phyloP scores from a whole-genome alignment of 2,888 invertebrate genomes.

The Ryuthela nishihirai region DNA sequence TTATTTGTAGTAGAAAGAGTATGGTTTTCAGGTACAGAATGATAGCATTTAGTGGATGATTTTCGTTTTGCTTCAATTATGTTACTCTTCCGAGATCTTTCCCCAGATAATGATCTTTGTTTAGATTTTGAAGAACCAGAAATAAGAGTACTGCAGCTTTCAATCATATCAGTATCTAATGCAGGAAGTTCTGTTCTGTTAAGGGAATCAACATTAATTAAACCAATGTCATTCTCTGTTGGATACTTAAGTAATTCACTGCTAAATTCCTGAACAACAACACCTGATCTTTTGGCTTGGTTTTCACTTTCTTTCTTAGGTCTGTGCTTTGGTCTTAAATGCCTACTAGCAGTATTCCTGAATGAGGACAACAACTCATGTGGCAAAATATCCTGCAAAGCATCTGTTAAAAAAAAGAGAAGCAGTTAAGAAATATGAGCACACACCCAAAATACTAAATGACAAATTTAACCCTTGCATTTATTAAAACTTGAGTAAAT shows the following conservation, averaged over 20 bases:
- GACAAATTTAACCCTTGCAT: no score
- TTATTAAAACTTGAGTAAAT: no score
- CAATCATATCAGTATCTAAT: conserved; percentile 7
- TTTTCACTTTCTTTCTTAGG: conserved; percentile 20
- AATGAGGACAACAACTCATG: conserved; percentile 21
- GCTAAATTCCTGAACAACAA: conserved; percentile 28
- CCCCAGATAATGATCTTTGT: conserved; percentile 16
- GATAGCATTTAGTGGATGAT: no score
- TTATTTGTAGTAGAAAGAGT: neutral
- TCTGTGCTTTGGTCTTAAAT: conserved; percentile 15
- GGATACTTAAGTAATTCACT: conserved; percentile 6
- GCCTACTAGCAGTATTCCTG: conserved; percentile 19
- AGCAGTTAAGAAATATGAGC: no score
- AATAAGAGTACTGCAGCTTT: conserved; percentile 29
- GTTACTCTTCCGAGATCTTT: neutral
- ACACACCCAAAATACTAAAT: no score
- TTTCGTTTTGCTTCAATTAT: neutral
- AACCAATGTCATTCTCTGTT: neutral
- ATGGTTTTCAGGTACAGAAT: neutral
- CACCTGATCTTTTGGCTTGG: conserved; percentile 25
- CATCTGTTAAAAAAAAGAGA: conserved; percentile 5
- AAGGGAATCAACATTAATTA: neutral
- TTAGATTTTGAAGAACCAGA: conserved; percentile 27
- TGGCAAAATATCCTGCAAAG: conserved; percentile 8
- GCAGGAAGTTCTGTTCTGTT: neutral